These are phyloP conservation scores for Diadegma fenestrale DNA, from an alignment of 2,888 invertebrate species.

Conservation along the genomic window DNA sequence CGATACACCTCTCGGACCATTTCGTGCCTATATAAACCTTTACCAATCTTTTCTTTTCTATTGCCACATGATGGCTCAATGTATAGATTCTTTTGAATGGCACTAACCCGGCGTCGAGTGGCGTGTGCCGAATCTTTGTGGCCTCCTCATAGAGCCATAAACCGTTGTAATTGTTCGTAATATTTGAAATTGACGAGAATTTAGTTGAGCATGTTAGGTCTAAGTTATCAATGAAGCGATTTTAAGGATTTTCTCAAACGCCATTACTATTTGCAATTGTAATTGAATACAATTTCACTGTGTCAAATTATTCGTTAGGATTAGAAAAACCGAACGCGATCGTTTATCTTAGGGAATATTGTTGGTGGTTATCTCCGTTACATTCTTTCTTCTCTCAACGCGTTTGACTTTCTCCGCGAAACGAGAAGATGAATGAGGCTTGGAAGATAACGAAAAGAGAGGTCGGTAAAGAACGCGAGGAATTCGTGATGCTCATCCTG, in stretches of 20 bases:
- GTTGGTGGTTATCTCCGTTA: conserved; percentile 1
- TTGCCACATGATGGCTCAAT: conserved; percentile 39
- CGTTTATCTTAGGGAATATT: background rate
- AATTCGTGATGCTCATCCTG: conserved; percentile 26
- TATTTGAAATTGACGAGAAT: conserved; percentile 6
- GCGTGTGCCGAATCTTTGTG: conserved; percentile 27
- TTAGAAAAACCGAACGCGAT: background rate
- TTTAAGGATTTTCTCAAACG: background rate
- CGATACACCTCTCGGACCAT: conserved; percentile 37
- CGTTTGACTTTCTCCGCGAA: conserved; percentile 54
- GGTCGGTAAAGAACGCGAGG: conserved; percentile 36
- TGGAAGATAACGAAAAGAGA: conserved; percentile 9
- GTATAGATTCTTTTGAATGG: conserved; percentile 19
- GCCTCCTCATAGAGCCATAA: background rate
- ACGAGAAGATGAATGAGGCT: conserved; percentile 40
- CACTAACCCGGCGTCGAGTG: conserved; percentile 20
- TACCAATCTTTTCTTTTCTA: conserved; percentile 7
- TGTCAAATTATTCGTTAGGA: background rate
- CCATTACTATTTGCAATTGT: background rate
- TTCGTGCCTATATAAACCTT: background rate
- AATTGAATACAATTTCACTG: background rate
- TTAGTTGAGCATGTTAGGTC: background rate
- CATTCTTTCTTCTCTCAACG: conserved; percentile 2
- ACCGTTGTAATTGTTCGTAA: background rate
- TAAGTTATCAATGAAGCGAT: background rate